phyloP scores from a whole-genome alignment of 2,797 vertebrate species.

The Centropyge bicolor region DNA sequence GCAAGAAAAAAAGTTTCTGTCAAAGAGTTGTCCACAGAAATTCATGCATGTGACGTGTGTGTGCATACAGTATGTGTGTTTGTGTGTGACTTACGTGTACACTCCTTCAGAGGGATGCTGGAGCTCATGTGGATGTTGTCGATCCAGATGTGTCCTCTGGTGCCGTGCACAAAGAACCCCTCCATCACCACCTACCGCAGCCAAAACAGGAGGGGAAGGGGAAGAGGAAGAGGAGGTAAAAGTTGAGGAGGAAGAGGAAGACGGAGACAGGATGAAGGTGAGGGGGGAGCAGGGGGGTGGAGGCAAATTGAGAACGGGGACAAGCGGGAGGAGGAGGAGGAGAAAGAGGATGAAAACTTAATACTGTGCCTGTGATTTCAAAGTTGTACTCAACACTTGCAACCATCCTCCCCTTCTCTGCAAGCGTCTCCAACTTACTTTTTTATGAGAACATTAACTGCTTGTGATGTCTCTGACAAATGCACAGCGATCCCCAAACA shows the following conservation, averaged over 20 bases:
- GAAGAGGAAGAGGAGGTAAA: conserved; percentile 18
- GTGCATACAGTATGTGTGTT: not conserved
- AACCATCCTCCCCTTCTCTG: conserved; percentile 48
- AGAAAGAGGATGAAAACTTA: conserved; percentile 71
- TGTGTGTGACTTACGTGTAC: conserved; percentile 91
- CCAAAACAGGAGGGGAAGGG: conserved; percentile 24
- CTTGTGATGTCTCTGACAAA: conserved; percentile 67
- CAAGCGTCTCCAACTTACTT: conserved; percentile 47
- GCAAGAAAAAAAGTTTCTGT: conserved; percentile 1
- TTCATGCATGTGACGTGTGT: not conserved
- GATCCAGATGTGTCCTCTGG: conserved; percentile 92
- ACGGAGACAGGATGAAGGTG: conserved; percentile 45
- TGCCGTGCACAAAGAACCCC: conserved; percentile 90
- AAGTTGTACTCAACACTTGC: conserved; percentile 60
- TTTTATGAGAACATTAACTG: conserved; percentile 69
- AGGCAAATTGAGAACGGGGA: conserved; percentile 50
- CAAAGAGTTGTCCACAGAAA: not conserved
- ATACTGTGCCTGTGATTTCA: conserved; percentile 60
- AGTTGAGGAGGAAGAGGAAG: conserved; percentile 41
- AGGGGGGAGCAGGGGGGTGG: conserved; percentile 16
- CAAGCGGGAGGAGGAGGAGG: conserved; percentile 49
- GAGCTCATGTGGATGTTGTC: conserved; percentile 94
- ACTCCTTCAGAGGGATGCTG: conserved; percentile 91
- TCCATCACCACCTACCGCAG: conserved; percentile 92
- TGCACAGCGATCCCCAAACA: conserved; percentile 46